Base-by-base conservation (phyloP, 1,140 invertebrate genomes). In the Sinonovacula constricta region DNA sequence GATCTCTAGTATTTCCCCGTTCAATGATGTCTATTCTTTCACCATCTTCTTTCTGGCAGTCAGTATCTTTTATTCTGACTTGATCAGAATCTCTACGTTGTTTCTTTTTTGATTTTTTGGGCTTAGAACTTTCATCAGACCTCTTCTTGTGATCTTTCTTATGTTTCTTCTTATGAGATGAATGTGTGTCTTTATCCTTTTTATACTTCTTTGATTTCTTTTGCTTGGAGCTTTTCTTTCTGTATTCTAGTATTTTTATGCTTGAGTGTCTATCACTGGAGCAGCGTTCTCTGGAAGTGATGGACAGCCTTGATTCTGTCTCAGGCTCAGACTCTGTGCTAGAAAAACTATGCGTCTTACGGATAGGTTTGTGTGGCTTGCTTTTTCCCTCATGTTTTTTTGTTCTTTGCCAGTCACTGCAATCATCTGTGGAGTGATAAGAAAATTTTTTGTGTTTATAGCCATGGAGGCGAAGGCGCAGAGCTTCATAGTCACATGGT, bases 211-310 rank as follows among this genome's bases (percentile, higher is more conserved):
- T 77, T 5, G 22, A 49, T 33, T 68, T 78, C 31, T 69, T 69
- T 10, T 28, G 54, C 24, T 78, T 78, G 0, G 66, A 78, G 28
- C 59, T 78, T 36, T 51, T 78, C 57, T 78, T 70, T 53, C 67
- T 60, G 51, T 78, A 78, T 30, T 78, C 75, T 33, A 78, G 39
- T 49, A 78, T 78, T 69, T 69, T 66, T 30, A 78, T 70, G 34
- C 75, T 78, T 5, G 75, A 62, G 3, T 54, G 54, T 26, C 39
- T 49, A 49, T 65, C 60, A 51, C 62, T 69, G 33, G 56, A 51
- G 22, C 39, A 69, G 28, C 33, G 65, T 28, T 56, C 70, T 18
- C 45, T 36, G 18, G 72, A 66, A 36, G 66, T 78, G 22, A 69
- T 69, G 36, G 67, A 51, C 7, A 51, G 49, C 31, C 54, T 65